Evolutionary conservation across 2,888 invertebrate genomes (phyloP), one percentile per base, ranked within the genome.

Genomic region (Sarcophaga carnaria): DNA sequence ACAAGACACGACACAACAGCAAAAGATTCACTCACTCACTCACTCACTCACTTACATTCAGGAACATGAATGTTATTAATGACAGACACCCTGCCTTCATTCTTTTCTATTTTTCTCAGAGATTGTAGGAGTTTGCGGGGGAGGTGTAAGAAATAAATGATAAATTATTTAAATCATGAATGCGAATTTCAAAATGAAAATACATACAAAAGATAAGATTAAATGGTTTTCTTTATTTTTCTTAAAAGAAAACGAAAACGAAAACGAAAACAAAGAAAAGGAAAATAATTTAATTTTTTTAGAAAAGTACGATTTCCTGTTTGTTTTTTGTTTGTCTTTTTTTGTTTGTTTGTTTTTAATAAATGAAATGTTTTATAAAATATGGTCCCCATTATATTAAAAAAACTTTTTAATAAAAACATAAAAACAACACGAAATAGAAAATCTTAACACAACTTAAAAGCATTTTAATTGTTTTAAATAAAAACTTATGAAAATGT

Each of bases 381-480:
- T 62, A 62, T 83, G 83, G 83, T 83, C 83, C 83, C 83, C 78
- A 83, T 83, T 83, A 71, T 66, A 49, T 78, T 49, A 22, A 71
- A 45, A 79, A 45, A 54, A 69, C 59, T 11, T 59, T 71, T 11
- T 63, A 22, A 63, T 11, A 12, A 20, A 3, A 3, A 54, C 63
- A 27, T 27, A 49, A 5, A 10, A 49, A 2, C 59, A 20, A n/a
- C 20, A 37, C 12, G 60, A n/a, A 37, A 37, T 22, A 64, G 12
- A 66, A 72, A 27, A 3, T 20, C 49, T 63, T 37, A 37, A 37
- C 37, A 6, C 6, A 37, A 37, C 37, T 37, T 37, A 37, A 6
- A 37, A 37, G 8, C 37, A 37, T 37, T 37, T 37, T 37, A 37
- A 37, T 37, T 37, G 37, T 37, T 37, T 37, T 6, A 6, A 37